Evolutionary conservation across 2,113 vertebrate genomes (phyloP).

Genomic region (Apodemus speciosus): DNA sequence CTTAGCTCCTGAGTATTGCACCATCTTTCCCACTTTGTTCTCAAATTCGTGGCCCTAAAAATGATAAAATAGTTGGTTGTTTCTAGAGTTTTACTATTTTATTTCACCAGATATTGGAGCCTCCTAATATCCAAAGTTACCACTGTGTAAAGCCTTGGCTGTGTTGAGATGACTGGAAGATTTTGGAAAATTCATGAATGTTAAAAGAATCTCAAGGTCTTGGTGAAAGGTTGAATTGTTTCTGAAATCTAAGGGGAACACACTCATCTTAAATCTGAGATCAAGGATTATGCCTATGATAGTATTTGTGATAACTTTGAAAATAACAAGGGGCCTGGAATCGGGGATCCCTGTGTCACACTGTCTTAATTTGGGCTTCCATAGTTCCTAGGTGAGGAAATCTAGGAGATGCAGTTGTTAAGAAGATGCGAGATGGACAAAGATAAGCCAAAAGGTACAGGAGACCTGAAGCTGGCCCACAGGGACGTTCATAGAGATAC

Average conservation of each 20-base stretch:
- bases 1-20: neutral
- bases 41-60: neutral
- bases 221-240: neutral
- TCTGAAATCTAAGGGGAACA: neutral
- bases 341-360: neutral
- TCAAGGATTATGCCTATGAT: neutral
- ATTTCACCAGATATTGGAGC: neutral
- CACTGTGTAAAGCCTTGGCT: neutral
- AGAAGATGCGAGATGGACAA: neutral
- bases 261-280: neutral
- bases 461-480: neutral
- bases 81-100: neutral
- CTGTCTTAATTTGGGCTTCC: neutral
- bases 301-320: neutral
- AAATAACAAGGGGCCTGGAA: neutral
- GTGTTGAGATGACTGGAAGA: neutral
- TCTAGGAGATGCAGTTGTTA: neutral
- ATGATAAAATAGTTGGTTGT: neutral
- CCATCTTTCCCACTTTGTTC: neutral
- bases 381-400: neutral
- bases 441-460: neutral
- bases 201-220: neutral
- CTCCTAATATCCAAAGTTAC: neutral
- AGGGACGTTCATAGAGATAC: neutral
- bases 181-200: neutral